A percentile compares a stretch with the other conserved stretches of the same genome.
These are phyloP conservation scores for Ammodytes marinus DNA, from an alignment of 2,113 vertebrate species.

Conservation along the genomic window DNA sequence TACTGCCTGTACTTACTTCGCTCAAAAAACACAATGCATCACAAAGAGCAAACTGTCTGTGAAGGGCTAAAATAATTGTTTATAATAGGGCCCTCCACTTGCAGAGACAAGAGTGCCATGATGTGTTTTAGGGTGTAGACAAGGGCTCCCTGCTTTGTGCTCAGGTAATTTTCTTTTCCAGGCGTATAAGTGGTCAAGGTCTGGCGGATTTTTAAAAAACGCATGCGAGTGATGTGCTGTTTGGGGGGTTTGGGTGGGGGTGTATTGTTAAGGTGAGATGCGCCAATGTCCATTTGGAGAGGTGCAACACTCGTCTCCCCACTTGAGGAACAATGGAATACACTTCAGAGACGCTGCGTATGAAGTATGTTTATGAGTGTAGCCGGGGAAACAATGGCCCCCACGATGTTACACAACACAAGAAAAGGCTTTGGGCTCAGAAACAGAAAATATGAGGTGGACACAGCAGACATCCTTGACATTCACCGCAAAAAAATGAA, in stretches of 20 bases:
- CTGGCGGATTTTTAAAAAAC: slow-evolving; percentile 65
- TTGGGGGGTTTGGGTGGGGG: slow-evolving; percentile 36
- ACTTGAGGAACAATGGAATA: slow-evolving; percentile 85
- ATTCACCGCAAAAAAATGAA: slow-evolving; percentile 70
- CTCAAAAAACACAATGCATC: slow-evolving; percentile 74
- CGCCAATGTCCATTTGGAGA: slow-evolving; percentile 78
- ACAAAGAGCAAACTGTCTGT: slow-evolving; percentile 82
- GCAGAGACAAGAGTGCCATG: slow-evolving; percentile 77
- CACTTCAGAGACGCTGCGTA: slow-evolving; percentile 81
- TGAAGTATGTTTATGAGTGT: slow-evolving; percentile 82
- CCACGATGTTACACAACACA: slow-evolving; percentile 79
- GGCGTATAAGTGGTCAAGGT: slow-evolving; percentile 82
- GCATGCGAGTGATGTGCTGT: slow-evolving; percentile 63
- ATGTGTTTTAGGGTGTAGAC: slow-evolving; percentile 78
- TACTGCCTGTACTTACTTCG: slow-evolving; percentile 69
- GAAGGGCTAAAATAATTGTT: slow-evolving; percentile 84
- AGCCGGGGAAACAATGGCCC: slow-evolving; percentile 66
- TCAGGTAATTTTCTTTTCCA: slow-evolving; percentile 83
- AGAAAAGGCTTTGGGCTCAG: slow-evolving; percentile 72
- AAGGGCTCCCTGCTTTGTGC: slow-evolving; percentile 79
- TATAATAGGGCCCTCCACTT: slow-evolving; percentile 83
- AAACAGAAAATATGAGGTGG: slow-evolving; percentile 60
- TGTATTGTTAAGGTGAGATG: slow-evolving; percentile 82
- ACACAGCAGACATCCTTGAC: slow-evolving; percentile 77
- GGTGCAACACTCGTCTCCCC: slow-evolving; percentile 76